These are phyloP conservation scores for Drosophila dives DNA, from an alignment of 2,888 invertebrate species.

Conservation along the genomic window DNA sequence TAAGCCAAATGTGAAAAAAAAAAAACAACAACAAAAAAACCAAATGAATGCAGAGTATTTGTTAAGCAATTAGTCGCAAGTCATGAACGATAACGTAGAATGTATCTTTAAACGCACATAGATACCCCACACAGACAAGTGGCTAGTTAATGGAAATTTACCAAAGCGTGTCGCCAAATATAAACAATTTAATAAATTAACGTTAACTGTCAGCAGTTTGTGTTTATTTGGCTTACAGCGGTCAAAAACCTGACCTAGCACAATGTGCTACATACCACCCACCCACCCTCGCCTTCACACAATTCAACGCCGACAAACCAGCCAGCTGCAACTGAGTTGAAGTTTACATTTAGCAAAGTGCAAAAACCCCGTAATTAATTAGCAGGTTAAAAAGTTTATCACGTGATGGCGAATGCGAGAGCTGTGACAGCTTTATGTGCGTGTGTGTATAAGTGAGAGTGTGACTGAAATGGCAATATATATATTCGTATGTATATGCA, in stretches of 20 bases:
- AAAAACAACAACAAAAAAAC: background rate
- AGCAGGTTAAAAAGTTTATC: conserved; percentile 68
- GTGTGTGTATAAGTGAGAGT: background rate
- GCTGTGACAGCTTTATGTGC: conserved; percentile 8
- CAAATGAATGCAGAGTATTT: conserved; percentile 13
- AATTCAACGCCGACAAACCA: background rate
- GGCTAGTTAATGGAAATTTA: conserved; percentile 66
- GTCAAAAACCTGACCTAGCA: conserved; percentile 64
- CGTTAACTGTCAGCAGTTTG: conserved; percentile 44
- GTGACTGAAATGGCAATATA: conserved; percentile 51
- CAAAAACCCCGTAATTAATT: conserved; percentile 75
- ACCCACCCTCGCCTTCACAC: background rate
- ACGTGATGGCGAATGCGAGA: conserved; percentile 60
- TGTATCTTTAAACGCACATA: background rate
- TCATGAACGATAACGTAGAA: conserved; percentile 60
- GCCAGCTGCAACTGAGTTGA: conserved; percentile 21
- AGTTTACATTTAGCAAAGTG: conserved; percentile 69
- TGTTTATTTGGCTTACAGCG: conserved; percentile 65
- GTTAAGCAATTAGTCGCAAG: conserved; percentile 39
- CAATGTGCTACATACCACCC: conserved; percentile 38
- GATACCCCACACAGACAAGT: conserved; percentile 1
- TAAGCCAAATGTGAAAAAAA: conserved; percentile 7
- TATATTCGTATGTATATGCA: conserved; percentile 14
- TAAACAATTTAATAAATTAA: conserved; percentile 58
- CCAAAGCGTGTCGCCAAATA: conserved; percentile 52